phyloP scores from a whole-genome alignment of 1,140 invertebrate species.

The Drosophila sp. region DNA sequence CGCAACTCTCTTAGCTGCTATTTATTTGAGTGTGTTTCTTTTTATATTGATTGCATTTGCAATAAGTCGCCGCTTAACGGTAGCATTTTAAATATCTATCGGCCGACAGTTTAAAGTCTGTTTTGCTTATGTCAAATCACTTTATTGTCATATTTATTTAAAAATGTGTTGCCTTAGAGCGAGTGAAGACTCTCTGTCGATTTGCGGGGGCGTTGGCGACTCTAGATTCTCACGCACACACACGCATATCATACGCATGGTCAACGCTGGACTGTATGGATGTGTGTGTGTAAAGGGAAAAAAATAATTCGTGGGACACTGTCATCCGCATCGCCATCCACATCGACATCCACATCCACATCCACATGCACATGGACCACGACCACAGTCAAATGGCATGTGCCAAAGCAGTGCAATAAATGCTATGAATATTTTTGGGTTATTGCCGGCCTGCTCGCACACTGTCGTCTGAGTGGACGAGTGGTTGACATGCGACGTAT shows the following conservation, averaged over 20 bases:
- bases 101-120: slow-evolving; percentile 19
- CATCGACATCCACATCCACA: too few species aligned
- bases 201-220: slow-evolving; percentile 9
- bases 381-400: slow-evolving; percentile 9
- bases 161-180: slow-evolving; percentile 4
- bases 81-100: slow-evolving; percentile 26
- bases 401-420: slow-evolving; percentile 4
- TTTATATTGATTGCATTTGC: slow-evolving; percentile 33
- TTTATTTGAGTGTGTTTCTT: background rate
- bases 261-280: slow-evolving; percentile 14
- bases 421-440: slow-evolving; percentile 29
- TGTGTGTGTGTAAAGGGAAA: slow-evolving; percentile 25
- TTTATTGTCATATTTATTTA: background rate
- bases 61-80: slow-evolving; percentile 24
- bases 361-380: slow-evolving; percentile 6
- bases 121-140: background rate
- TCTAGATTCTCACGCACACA: slow-evolving; percentile 23
- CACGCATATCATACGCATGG: slow-evolving; percentile 23
- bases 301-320: slow-evolving; percentile 47
- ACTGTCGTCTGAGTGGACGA: slow-evolving; percentile 75
- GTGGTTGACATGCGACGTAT: slow-evolving; percentile 77
- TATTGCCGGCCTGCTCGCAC: slow-evolving; percentile 58
- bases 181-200: background rate
- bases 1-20: slow-evolving; percentile 28
- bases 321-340: too few species aligned